These are phyloP conservation scores for Macquaria ambigua DNA, from an alignment of 2,113 vertebrate species.

Conservation along the genomic window DNA sequence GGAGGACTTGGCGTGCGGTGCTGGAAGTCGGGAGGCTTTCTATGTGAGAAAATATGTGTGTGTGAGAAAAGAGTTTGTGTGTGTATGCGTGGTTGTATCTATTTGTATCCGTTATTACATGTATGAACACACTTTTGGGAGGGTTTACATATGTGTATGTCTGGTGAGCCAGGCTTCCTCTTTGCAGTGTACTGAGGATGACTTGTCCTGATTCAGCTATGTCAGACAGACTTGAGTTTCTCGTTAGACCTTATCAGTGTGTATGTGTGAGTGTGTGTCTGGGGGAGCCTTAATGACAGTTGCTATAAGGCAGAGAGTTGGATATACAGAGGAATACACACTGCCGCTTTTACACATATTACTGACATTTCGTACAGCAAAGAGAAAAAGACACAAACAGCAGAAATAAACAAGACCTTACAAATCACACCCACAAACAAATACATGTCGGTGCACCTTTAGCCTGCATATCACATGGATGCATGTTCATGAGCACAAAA, in stretches of 20 bases:
- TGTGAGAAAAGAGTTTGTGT: neutral
- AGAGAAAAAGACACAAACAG: slow-evolving; percentile 15
- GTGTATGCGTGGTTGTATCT: neutral
- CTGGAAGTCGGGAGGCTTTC: slow-evolving; percentile 28
- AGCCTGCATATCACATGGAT: neutral
- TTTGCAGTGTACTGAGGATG: neutral
- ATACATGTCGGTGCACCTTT: neutral
- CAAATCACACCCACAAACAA: slow-evolving; percentile 5
- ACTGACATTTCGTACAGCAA: slow-evolving; percentile 14
- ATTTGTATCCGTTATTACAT: neutral
- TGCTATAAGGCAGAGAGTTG: slow-evolving; percentile 2
- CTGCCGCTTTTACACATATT: slow-evolving; percentile 1
- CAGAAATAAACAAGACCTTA: neutral
- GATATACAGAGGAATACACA: slow-evolving; percentile 7
- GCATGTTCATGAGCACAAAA: neutral
- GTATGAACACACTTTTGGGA: neutral
- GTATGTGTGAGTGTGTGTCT: neutral
- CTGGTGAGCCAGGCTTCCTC: slow-evolving; percentile 12
- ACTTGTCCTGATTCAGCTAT: slow-evolving; percentile 28
- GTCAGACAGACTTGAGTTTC: slow-evolving; percentile 35
- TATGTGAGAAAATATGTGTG: slow-evolving; percentile 19
- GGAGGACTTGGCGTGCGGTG: slow-evolving; percentile 41
- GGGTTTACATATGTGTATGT: neutral
- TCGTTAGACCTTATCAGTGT: slow-evolving; percentile 35
- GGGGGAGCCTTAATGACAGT: neutral